A percentile compares a stretch with the other conserved stretches of the same genome.
Evolutionary conservation across 2,888 invertebrate genomes (phyloP).

Genomic region (Acleris sparsana): DNA sequence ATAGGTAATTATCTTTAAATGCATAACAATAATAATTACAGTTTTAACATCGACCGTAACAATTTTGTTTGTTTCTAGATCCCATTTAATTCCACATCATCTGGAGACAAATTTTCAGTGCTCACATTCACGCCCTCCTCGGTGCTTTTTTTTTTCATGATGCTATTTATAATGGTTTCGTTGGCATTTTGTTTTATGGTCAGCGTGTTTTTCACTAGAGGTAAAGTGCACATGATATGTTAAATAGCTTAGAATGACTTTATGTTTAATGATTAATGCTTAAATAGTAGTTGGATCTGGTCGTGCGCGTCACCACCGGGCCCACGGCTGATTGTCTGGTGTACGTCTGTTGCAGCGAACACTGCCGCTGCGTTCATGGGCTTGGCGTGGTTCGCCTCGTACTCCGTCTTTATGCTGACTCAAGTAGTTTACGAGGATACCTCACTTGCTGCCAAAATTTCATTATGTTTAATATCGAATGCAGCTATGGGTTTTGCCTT

Average conservation of each 20-base stretch:
- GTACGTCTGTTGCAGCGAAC: slow-evolving; percentile 85
- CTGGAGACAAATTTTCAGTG: slow-evolving; percentile 82
- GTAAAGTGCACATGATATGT: slow-evolving; percentile 65
- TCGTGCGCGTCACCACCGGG: background rate
- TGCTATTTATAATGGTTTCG: slow-evolving; percentile 88
- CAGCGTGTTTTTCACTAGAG: slow-evolving; percentile 91
- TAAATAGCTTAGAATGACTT: background rate
- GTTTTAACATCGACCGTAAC: background rate
- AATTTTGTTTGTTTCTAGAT: slow-evolving; percentile 61
- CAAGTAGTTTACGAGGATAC: slow-evolving; percentile 87
- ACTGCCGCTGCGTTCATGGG: slow-evolving; percentile 92
- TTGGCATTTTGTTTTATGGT: slow-evolving; percentile 91
- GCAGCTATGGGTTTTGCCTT: slow-evolving; percentile 92
- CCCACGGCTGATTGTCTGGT: background rate
- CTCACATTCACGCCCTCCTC: slow-evolving; percentile 87
- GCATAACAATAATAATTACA: too few species aligned
- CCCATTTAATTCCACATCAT: slow-evolving; percentile 73
- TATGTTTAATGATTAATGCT: slow-evolving; percentile 2
- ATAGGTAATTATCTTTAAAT: background rate
- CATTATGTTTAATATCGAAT: slow-evolving; percentile 88
- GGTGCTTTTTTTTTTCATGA: slow-evolving; percentile 88
- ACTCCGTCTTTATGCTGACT: slow-evolving; percentile 89
- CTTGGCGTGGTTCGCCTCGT: slow-evolving; percentile 90
- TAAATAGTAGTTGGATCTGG: slow-evolving; percentile 24
- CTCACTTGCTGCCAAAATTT: slow-evolving; percentile 82